These are phyloP conservation scores for Limonius californicus DNA, from an alignment of 1,140 invertebrate genomes.

Conservation along the genomic window DNA sequence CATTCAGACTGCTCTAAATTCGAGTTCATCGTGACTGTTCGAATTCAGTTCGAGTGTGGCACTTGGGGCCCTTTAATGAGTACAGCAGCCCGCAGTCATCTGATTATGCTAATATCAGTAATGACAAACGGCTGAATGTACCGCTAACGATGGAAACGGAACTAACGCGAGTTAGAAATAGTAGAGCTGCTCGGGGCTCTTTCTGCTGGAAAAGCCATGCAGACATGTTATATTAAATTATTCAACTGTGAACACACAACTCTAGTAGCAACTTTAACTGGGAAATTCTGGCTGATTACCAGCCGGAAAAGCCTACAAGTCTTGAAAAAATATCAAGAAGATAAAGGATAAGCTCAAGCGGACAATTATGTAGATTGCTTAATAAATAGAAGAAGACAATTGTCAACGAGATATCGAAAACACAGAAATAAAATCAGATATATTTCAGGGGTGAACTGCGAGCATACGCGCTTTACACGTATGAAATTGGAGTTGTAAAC, in stretches of 20 bases:
- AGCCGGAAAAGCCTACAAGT: background rate
- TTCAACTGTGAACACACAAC: background rate
- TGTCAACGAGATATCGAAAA: slow-evolving; percentile 4
- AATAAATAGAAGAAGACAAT: background rate
- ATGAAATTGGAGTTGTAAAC: slow-evolving; percentile 32
- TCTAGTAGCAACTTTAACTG: background rate
- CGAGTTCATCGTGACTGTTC: background rate
- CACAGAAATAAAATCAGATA: slow-evolving; percentile 4
- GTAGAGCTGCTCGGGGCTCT: background rate
- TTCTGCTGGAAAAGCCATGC: background rate
- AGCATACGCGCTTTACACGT: slow-evolving; percentile 12
- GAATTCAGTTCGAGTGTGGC: background rate
- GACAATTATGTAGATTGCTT: background rate
- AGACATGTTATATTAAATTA: slow-evolving; percentile 4
- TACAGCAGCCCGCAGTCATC: slow-evolving; percentile 1
- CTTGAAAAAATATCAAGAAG: background rate
- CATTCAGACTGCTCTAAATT: background rate
- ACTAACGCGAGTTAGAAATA: slow-evolving; percentile 5
- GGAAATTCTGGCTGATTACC: background rate
- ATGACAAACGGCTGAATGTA: slow-evolving; percentile 9
- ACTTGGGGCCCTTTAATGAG: slow-evolving; percentile 9
- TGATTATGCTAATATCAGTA: slow-evolving; percentile 8
- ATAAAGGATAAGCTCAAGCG: background rate
- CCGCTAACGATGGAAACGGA: slow-evolving; percentile 2
- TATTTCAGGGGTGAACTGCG: background rate